Percentiles rank a stretch among this genome's conserved stretches.
Conservation (phyloP, 1,140 invertebrate genomes). For the Leptestheria dahalacensis region DNA sequence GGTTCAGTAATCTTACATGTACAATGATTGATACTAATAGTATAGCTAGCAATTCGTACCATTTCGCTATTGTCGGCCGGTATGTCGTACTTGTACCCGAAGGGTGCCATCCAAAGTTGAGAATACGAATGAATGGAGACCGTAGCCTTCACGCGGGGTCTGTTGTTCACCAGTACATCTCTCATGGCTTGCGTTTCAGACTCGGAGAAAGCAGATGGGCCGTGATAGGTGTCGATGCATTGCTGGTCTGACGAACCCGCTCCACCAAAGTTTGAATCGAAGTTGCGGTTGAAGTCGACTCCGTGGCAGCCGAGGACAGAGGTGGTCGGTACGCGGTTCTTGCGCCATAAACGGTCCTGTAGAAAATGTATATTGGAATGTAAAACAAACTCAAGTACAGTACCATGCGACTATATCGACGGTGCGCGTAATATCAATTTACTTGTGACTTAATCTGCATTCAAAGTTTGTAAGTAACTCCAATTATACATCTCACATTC, state of each 20-base stretch:
- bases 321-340: slow-evolving; percentile 38
- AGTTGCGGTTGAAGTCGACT: slow-evolving; percentile 68
- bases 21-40: no score
- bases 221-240: slow-evolving; percentile 80
- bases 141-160: slow-evolving; percentile 33
- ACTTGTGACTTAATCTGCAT: no score
- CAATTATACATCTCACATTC: no score
- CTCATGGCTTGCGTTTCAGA: slow-evolving; percentile 57
- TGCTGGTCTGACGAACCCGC: slow-evolving; percentile 64
- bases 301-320: slow-evolving; percentile 39
- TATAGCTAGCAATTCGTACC: no score
- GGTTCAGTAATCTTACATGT: no score
- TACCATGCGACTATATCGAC: no score
- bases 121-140: slow-evolving; percentile 77
- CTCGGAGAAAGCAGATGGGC: slow-evolving; percentile 75
- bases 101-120: slow-evolving; percentile 31
- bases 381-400: no score
- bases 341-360: slow-evolving; percentile 50
- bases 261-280: slow-evolving; percentile 39
- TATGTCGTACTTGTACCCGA: slow-evolving; percentile 3
- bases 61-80: slow-evolving; percentile 11
- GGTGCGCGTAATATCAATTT: no score
- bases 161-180: slow-evolving; percentile 39
- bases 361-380: neutral
- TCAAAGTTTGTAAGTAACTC: no score